Evolutionary conservation across 2,888 invertebrate genomes (phyloP), one percentile per base, ranked within the genome.

Genomic region (Catocala fraxini): DNA sequence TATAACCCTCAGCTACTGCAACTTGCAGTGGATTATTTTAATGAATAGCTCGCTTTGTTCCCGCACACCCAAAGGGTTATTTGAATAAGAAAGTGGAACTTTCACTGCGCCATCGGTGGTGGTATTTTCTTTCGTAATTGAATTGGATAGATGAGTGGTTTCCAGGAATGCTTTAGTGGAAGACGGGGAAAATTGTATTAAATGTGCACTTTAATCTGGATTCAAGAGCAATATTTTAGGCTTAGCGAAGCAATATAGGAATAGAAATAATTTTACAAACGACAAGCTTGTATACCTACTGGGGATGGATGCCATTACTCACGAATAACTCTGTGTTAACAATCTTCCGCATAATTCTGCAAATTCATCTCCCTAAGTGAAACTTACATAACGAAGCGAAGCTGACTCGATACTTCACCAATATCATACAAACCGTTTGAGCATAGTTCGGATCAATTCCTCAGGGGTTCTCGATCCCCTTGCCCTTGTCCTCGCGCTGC

Each of bases 1-100:
- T 82, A 78, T 79, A 78, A 75, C 77, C 76, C 70, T 25, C 68
- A 63, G 74, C 75, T 77, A 79, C 65, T 75, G 75, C 79, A 78
- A 81, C 65, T 79, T 79, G 80, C 81, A 77, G 65, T 64, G 85
- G 85, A 89, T 89, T 90, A 90, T 89, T 89, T 89, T 88, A 91
- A 92, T 89, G 89, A 91, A 90, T 85, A 87, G 80, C 85, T 79
- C 80, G 83, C 90, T 91, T 92, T 91, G 90, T 91, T 91, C 89
- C 74, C 73, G 77, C 77, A 79, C 80, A 81, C 71, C 80, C 77
- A 82, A 87, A 87, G 87, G 87, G 85, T 86, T 90, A 89, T 91
- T 91, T 90, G 88, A 89, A 91, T 90, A 92, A 89, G 89, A 90
- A 91, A 90, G 88, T 88, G 79, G 83, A 87, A 89, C 88, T 88